Conservation (phyloP, 2,797 vertebrate genomes). For the Gouania willdenowi region DNA sequence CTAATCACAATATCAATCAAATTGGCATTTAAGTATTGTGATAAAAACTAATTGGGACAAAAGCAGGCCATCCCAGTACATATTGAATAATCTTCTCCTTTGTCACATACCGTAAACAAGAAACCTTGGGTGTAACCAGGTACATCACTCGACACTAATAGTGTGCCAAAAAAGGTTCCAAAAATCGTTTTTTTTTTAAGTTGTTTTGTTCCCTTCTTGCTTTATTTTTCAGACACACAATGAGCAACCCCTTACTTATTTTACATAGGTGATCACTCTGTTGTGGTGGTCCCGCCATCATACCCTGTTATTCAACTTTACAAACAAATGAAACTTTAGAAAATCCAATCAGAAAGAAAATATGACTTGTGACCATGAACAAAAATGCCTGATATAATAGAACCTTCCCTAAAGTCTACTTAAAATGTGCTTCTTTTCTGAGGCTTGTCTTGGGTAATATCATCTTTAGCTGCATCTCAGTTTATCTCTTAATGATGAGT, state of each 20-base stretch:
- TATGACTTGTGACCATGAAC: conserved; percentile 58
- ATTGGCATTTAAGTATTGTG: too few species aligned
- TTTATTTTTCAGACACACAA: conserved; percentile 11
- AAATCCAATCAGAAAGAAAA: conserved; percentile 60
- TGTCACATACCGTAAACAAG: conserved; percentile 15
- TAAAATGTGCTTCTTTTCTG: conserved; percentile 31
- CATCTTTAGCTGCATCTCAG: conserved; percentile 7
- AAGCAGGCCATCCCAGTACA: too few species aligned
- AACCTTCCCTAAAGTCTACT: conserved; percentile 46
- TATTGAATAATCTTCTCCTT: conserved; percentile 32
- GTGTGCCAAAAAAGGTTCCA: too few species aligned
- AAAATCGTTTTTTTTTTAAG: too few species aligned
- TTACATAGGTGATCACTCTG: conserved; percentile 32
- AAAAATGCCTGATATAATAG: conserved; percentile 34
- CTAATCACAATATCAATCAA: too few species aligned
- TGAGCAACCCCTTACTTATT: conserved; percentile 48
- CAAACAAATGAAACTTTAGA: conserved; percentile 43
- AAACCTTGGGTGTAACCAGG: conserved; percentile 13
- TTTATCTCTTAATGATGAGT: conserved; percentile 22
- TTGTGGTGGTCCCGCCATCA: conserved; percentile 62
- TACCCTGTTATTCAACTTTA: conserved; percentile 46
- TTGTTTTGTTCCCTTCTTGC: too few species aligned
- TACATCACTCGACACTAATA: conserved; percentile 22
- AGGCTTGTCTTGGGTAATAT: conserved; percentile 15
- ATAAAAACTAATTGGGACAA: too few species aligned